Evolutionary conservation across 2,113 vertebrate species (phyloP), one percentile per base, ranked within the genome.

Genomic region (Corydoras sp.): DNA sequence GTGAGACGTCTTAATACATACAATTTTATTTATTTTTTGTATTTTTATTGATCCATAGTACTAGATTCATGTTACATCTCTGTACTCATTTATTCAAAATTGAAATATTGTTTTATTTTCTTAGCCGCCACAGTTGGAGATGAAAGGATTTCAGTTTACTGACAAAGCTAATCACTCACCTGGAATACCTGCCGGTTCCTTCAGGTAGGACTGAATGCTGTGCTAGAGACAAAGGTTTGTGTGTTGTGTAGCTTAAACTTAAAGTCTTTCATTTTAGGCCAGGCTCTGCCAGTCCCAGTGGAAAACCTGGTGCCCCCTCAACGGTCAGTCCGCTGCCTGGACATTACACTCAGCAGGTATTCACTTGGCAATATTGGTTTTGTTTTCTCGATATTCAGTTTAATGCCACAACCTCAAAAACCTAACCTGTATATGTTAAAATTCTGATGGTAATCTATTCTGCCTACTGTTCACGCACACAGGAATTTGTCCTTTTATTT

Each of bases 131-230:
- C 96, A 97, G 78, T 92, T 98, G 92, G 97, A 99, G 85, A 92
- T 98, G 88, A 99, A 98, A 87, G 93, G 93, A 58, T 99, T 97
- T 86, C 95, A 96, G 86, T 99, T 96, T 78, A 80, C 94, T 4
- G 97, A 99, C 55, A 99, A 99, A 85, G 89, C 91, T 82, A 94
- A 60, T 80, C 92, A 97, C 81, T 92, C 95, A 9, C 86, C 83
- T 32, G 87, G 89, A n/a, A 81, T 92, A 18, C 82, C 94, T 0
- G 92, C 88, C 78, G 89, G 93, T 60, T 83, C 92, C 0, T 98
- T 96, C 88, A 97, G 96, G 96, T 98, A 81, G 88, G 84, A 24
- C 18, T 24, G 18, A 24, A 24, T 24, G 18, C 18, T 24, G 18
- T 24, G 18, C 18, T 24, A 24, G 18, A 24, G 18, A 24, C 18